These are phyloP conservation scores for Sorex fumeus DNA, from an alignment of 2,113 vertebrate species.

Conservation along the genomic window DNA sequence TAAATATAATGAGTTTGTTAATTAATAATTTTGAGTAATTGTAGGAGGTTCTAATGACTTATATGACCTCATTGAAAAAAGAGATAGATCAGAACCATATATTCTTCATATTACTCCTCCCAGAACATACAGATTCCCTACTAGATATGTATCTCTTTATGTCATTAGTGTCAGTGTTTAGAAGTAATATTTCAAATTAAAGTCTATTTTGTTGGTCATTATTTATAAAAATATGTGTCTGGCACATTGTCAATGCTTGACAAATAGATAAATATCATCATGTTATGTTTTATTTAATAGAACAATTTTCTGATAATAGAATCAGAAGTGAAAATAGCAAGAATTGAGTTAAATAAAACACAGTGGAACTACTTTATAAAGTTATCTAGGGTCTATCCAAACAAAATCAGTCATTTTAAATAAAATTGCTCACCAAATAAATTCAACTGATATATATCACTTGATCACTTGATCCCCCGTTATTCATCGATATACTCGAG, in stretches of 20 bases:
- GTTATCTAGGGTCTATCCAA: background rate
- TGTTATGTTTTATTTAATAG: background rate
- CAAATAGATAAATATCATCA: background rate
- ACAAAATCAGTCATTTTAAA: background rate
- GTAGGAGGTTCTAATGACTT: background rate
- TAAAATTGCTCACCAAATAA: background rate
- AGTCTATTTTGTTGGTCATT: background rate
- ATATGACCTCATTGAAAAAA: background rate
- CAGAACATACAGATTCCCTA: background rate
- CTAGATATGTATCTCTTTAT: background rate
- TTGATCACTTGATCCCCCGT: no score
- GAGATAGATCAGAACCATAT: background rate
- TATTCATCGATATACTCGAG: no score
- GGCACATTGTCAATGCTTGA: background rate
- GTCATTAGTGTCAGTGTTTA: background rate
- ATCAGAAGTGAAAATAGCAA: background rate
- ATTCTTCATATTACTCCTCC: background rate
- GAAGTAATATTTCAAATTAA: constrained; percentile 2
- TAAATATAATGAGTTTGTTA: background rate
- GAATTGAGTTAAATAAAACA: background rate
- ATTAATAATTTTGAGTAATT: background rate
- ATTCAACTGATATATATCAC: background rate
- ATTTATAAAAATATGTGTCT: background rate
- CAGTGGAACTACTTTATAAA: background rate
- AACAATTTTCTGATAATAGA: background rate